phyloP scores from a whole-genome alignment of 2,797 vertebrate genomes.

The Hozukius guyotensis region DNA sequence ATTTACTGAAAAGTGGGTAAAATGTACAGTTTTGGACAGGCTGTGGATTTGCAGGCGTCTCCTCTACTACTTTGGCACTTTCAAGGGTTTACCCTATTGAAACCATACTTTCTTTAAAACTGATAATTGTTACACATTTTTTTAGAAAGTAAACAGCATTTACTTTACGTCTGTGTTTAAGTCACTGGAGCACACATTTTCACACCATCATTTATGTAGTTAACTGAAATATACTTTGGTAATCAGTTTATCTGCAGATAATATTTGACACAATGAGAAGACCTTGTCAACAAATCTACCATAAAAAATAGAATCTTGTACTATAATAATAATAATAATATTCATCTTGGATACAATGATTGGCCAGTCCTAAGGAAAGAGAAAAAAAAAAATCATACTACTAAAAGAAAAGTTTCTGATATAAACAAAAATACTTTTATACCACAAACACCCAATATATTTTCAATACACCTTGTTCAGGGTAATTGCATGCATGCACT shows the following conservation, averaged over 20 bases:
- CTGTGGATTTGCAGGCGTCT: neutral
- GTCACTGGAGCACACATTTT: constrained; percentile 74
- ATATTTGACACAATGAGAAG: constrained; percentile 66
- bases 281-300: constrained; percentile 67
- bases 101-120: neutral
- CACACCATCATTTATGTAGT: constrained; percentile 56
- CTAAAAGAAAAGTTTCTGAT: constrained; percentile 69
- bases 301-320: constrained; percentile 79
- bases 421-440: constrained; percentile 78
- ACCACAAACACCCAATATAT: constrained; percentile 86
- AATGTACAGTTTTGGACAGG: neutral
- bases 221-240: constrained; percentile 84
- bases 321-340: constrained; percentile 63
- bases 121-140: constrained; percentile 10
- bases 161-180: constrained; percentile 60
- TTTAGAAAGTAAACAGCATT: neutral
- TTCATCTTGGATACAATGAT: constrained; percentile 73
- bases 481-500: constrained; percentile 87
- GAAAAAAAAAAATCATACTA: constrained; percentile 60
- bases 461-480: constrained; percentile 83
- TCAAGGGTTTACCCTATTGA: neutral
- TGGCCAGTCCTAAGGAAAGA: constrained; percentile 73
- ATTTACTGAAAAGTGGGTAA: neutral
- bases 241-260: constrained; percentile 71
- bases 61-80: constrained; percentile 37